These are phyloP conservation scores for Phyto melanocephala DNA, from an alignment of 2,888 invertebrate genomes.

Conservation along the genomic window DNA sequence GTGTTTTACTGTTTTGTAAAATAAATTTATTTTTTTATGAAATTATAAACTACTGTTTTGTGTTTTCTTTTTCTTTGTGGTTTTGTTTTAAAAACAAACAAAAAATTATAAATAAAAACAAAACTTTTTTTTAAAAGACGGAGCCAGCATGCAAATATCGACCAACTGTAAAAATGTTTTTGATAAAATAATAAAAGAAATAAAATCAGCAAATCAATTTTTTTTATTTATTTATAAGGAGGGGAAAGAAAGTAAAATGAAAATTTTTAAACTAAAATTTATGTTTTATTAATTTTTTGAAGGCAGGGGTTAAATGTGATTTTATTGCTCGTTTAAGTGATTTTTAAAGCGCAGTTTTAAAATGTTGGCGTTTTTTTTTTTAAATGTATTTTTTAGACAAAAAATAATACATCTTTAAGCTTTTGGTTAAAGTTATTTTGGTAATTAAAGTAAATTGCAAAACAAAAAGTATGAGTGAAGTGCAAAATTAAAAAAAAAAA, in stretches of 20 bases:
- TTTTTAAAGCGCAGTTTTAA: slow-evolving; percentile 12
- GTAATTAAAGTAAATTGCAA: slow-evolving; percentile 15
- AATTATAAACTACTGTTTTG: slow-evolving; percentile 47
- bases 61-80: slow-evolving; percentile 40
- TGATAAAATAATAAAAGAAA: slow-evolving; percentile 66
- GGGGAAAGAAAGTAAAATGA: neutral
- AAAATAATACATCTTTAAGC: neutral
- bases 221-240: neutral
- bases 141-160: slow-evolving; percentile 80
- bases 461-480: slow-evolving; percentile 5
- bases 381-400: neutral
- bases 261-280: slow-evolving; percentile 14
- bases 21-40: slow-evolving; percentile 41
- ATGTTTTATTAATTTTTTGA: neutral
- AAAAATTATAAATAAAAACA: slow-evolving; percentile 58
- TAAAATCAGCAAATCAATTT: slow-evolving; percentile 56
- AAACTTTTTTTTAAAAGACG: slow-evolving; percentile 77
- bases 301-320: slow-evolving; percentile 1
- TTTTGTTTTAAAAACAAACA: slow-evolving; percentile 65
- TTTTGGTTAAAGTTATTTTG: slow-evolving; percentile 16
- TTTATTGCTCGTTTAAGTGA: slow-evolving; percentile 31
- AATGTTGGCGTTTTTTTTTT: slow-evolving; percentile 3
- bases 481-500: slow-evolving; percentile 30
- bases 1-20: slow-evolving; percentile 50
- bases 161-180: slow-evolving; percentile 79